These are phyloP conservation scores for Ellobium chinense DNA, from an alignment of 2,888 invertebrate genomes.

Conservation along the genomic window DNA sequence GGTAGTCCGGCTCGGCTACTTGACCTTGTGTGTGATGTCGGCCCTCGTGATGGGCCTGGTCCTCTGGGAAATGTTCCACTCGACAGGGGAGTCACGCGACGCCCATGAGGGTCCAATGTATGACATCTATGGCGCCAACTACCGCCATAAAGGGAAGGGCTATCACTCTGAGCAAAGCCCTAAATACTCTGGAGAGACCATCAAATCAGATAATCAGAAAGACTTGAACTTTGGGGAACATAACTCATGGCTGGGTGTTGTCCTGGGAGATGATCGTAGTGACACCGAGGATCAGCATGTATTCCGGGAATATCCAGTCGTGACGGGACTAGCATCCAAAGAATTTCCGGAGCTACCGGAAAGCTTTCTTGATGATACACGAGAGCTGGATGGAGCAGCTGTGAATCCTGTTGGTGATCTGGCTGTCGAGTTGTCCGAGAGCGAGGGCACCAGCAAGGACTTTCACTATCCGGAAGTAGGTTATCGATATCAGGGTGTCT, in stretches of 20 bases:
- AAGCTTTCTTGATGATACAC: too few relatives aligned
- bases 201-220: background rate
- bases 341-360: too few relatives aligned
- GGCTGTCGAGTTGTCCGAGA: background rate
- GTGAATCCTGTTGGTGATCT: background rate
- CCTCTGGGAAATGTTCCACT: background rate
- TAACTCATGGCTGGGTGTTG: background rate
- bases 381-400: background rate
- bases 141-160: too few relatives aligned
- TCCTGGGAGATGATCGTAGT: background rate
- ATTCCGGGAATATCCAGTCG: background rate
- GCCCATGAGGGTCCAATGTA: background rate
- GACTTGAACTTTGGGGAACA: background rate
- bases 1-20: background rate
- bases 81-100: background rate
- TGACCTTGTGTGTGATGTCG: background rate
- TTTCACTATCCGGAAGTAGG: slow-evolving; percentile 12
- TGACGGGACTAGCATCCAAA: background rate
- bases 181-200: too few relatives aligned
- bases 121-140: background rate
- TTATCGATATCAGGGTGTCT: background rate
- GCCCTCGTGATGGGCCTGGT: background rate
- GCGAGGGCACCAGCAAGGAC: background rate
- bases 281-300: background rate
- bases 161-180: too few relatives aligned